Conservation (phyloP, 1,140 invertebrate genomes). For the Bemisia tabaci region DNA sequence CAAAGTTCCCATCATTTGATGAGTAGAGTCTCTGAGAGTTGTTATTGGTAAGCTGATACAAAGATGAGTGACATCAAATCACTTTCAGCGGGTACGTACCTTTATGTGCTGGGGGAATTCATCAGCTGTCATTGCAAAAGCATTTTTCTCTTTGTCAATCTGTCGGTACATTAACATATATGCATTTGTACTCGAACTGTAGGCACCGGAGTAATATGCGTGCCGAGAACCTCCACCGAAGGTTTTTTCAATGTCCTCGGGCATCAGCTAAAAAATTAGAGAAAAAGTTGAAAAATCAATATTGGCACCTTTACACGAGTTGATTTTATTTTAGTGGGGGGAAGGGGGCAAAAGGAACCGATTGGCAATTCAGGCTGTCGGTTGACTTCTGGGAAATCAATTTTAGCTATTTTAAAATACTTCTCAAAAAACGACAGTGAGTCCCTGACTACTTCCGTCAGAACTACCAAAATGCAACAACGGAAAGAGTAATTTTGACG, state of each 20-base stretch:
- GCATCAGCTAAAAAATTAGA: slow-evolving; percentile 44
- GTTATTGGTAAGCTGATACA: too few species aligned
- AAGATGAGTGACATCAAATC: too few species aligned
- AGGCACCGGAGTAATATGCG: slow-evolving; percentile 57
- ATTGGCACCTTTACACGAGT: too few species aligned
- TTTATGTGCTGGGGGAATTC: slow-evolving; percentile 64
- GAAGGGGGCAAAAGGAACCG: too few species aligned
- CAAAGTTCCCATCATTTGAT: too few species aligned
- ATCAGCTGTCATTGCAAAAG: slow-evolving; percentile 45
- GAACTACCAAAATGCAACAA: slow-evolving; percentile 9
- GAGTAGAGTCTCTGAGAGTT: too few species aligned
- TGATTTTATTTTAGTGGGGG: too few species aligned
- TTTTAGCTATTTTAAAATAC: too few species aligned
- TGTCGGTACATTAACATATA: slow-evolving; percentile 89
- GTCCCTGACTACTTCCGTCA: slow-evolving; percentile 1
- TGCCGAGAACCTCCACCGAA: slow-evolving; percentile 60
- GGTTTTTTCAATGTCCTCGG: slow-evolving; percentile 70
- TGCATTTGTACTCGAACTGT: slow-evolving; percentile 74
- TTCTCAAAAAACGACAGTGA: not conserved
- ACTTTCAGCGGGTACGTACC: slow-evolving; percentile 24
- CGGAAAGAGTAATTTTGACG: slow-evolving; percentile 15
- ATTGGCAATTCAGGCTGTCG: too few species aligned
- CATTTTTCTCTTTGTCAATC: slow-evolving; percentile 56
- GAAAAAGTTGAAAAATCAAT: not conserved
- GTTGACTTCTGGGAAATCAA: too few species aligned